Percentiles rank a stretch among this genome's conserved stretches.
Conservation (phyloP, 2,113 vertebrate genomes). For the Cardinalis cardinalis region DNA sequence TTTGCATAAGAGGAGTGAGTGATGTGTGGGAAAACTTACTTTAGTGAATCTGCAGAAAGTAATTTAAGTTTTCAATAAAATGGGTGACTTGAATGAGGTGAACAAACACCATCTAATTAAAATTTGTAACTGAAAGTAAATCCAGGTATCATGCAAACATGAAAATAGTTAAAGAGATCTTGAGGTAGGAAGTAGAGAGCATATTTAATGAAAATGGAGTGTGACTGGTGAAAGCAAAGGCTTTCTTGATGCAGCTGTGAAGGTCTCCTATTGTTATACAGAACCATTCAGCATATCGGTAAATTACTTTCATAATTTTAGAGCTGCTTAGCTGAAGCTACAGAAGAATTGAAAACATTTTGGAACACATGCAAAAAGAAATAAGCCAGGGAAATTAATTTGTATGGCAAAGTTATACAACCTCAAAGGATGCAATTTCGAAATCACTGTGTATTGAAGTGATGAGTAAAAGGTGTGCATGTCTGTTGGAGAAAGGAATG, state of each 20-base stretch:
- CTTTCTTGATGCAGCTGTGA: background rate
- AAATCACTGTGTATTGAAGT: background rate
- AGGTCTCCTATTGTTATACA: background rate
- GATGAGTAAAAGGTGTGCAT: background rate
- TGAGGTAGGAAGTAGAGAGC: background rate
- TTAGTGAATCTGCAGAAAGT: background rate
- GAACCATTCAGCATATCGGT: background rate
- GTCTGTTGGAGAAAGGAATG: background rate
- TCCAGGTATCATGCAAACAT: background rate
- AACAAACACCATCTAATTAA: background rate
- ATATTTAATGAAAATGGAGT: background rate
- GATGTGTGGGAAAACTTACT: background rate
- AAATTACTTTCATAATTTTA: background rate
- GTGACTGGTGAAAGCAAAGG: background rate
- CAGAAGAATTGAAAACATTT: background rate
- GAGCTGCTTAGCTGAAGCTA: background rate
- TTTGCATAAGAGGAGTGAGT: background rate
- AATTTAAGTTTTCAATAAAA: background rate
- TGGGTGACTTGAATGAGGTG: background rate
- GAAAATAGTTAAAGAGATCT: background rate
- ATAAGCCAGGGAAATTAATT: background rate
- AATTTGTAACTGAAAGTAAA: background rate
- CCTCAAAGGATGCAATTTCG: background rate
- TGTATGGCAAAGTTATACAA: background rate
- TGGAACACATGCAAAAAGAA: background rate